phyloP scores from a whole-genome alignment of 2,113 vertebrate species.

The Antigone vipio region DNA sequence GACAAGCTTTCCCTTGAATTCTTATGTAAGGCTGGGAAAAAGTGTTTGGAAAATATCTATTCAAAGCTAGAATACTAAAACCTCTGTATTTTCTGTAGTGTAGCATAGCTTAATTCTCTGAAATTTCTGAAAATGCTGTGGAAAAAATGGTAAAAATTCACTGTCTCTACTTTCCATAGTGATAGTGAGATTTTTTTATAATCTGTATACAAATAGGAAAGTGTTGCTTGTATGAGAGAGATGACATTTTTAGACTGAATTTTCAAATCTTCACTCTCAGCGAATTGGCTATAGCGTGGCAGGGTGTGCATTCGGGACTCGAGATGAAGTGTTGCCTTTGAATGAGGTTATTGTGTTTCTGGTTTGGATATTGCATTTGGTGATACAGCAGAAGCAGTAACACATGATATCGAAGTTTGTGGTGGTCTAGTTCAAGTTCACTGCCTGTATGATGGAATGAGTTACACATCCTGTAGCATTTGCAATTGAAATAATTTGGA shows the following conservation, averaged over 20 bases:
- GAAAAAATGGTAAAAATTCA: not conserved
- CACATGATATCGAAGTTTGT: fast-evolving
- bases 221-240: not conserved
- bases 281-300: not conserved
- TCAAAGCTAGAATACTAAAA: not conserved
- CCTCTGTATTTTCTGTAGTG: not conserved
- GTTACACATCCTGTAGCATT: not conserved
- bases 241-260: not conserved
- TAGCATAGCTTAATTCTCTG: too few relatives aligned
- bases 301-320: not conserved
- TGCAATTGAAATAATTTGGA: not conserved
- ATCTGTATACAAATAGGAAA: not conserved
- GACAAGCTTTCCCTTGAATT: not conserved
- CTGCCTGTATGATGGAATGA: not conserved
- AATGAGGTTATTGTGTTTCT: not conserved
- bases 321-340: not conserved
- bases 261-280: not conserved
- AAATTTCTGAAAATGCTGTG: not conserved
- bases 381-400: not conserved
- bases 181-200: not conserved
- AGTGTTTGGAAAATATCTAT: not conserved
- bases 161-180: not conserved
- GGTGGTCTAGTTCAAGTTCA: not conserved
- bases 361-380: not conserved
- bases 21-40: not conserved